Conservation (phyloP, 2,797 vertebrate genomes). For the Scleropages formosus region DNA sequence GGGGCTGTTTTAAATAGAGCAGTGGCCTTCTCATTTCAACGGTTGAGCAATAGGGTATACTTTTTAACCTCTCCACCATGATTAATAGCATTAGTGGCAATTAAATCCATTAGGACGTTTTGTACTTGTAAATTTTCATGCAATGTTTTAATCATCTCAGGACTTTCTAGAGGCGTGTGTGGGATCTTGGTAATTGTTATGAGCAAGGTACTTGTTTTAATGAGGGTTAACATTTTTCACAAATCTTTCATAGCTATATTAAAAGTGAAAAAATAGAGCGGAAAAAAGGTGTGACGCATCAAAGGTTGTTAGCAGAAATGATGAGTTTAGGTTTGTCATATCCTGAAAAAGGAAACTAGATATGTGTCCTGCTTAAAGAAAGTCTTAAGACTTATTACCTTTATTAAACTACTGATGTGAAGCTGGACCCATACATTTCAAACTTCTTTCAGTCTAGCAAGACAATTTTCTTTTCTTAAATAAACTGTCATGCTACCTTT, state of each 20-base stretch:
- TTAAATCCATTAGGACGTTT: constrained; percentile 48
- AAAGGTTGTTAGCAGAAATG: constrained; percentile 73
- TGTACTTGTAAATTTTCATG: constrained; percentile 39
- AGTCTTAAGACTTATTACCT: constrained; percentile 89
- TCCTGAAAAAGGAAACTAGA: constrained; percentile 60
- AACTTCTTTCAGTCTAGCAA: constrained; percentile 84
- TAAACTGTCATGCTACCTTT: constrained; percentile 99
- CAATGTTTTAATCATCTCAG: constrained; percentile 46
- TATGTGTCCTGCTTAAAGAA: constrained; percentile 85
- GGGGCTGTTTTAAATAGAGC: constrained; percentile 39
- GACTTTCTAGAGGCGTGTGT: constrained; percentile 30
- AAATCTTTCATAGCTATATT: constrained; percentile 53
- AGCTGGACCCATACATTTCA: constrained; percentile 87
- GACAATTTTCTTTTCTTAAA: constrained; percentile 99
- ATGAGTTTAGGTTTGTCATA: constrained; percentile 52
- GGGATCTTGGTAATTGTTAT: constrained; percentile 41
- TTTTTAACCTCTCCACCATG: constrained; percentile 37
- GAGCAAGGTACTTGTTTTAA: constrained; percentile 42
- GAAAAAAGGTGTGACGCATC: constrained; percentile 69
- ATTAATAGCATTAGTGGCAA: constrained; percentile 47
- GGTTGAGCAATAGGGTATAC: constrained; percentile 33
- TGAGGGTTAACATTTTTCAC: constrained; percentile 47
- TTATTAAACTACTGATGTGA: constrained; percentile 90
- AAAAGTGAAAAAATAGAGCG: constrained; percentile 51
- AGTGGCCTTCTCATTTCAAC: constrained; percentile 31